Conservation (phyloP, 2,888 invertebrate genomes). For the Sminthurides aquaticus region DNA sequence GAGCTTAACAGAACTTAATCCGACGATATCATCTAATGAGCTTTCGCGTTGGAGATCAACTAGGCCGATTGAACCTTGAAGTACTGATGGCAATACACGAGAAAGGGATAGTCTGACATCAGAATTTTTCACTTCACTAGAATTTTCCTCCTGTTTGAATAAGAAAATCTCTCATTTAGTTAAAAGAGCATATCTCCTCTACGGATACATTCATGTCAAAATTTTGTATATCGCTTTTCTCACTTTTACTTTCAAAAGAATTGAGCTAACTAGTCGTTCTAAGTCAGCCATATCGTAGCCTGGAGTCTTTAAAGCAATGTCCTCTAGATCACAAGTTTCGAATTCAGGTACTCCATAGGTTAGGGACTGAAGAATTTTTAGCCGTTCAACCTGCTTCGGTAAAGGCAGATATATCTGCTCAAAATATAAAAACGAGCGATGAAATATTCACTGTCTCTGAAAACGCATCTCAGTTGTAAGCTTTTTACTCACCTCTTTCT, state of each 20-base stretch:
- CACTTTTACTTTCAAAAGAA: slow-evolving; percentile 43
- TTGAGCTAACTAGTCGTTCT: slow-evolving; percentile 48
- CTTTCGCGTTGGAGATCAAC: slow-evolving; percentile 46
- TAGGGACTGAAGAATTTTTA: slow-evolving; percentile 47
- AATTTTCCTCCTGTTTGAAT: slow-evolving; percentile 28
- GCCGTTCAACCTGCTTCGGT: slow-evolving; percentile 46
- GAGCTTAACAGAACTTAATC: slow-evolving; percentile 52
- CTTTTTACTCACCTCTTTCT: slow-evolving; percentile 50
- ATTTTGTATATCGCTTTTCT: slow-evolving; percentile 7
- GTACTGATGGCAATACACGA: slow-evolving; percentile 48
- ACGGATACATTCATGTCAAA: not conserved
- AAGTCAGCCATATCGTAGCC: slow-evolving; percentile 57
- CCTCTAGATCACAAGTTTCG: slow-evolving; percentile 27
- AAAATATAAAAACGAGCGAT: slow-evolving; percentile 6
- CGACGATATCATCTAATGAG: slow-evolving; percentile 53
- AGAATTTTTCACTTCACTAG: slow-evolving; percentile 20
- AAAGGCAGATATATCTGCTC: slow-evolving; percentile 2
- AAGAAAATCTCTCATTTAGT: not conserved
- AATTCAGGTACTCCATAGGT: slow-evolving; percentile 22
- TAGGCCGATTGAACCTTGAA: slow-evolving; percentile 50
- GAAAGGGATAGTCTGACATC: slow-evolving; percentile 45
- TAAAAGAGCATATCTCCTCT: not conserved
- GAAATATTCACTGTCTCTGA: not conserved
- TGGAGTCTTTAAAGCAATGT: slow-evolving; percentile 51
- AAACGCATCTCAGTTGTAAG: not conserved